These are phyloP conservation scores for Sminthurinus signatus DNA, from an alignment of 1,140 invertebrate species.

Conservation along the genomic window DNA sequence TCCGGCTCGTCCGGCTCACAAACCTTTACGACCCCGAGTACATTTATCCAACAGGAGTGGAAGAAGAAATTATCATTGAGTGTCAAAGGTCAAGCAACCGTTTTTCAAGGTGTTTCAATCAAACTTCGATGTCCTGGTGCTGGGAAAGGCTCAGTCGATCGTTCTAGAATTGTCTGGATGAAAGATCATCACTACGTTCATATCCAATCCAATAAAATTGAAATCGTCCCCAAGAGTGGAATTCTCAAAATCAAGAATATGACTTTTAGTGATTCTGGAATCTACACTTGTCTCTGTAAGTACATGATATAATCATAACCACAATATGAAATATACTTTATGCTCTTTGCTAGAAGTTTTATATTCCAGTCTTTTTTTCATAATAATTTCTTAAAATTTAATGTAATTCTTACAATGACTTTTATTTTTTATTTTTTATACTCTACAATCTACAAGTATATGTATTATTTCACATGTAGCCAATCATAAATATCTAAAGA, in stretches of 20 bases:
- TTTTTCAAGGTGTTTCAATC: constrained; percentile 76
- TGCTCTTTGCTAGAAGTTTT: too few relatives aligned
- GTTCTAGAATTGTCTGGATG: constrained; percentile 64
- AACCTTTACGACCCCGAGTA: constrained; percentile 41
- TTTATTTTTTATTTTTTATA: too few relatives aligned
- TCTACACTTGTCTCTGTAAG: constrained; percentile 71
- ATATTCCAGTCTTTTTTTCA: too few relatives aligned
- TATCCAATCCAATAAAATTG: constrained; percentile 64
- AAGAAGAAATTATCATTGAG: constrained; percentile 68
- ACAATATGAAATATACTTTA: too few relatives aligned
- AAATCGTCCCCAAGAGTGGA: constrained; percentile 78
- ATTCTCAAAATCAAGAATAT: constrained; percentile 72
- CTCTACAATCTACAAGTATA: too few relatives aligned
- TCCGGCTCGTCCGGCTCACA: not conserved
- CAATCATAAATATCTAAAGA: too few relatives aligned
- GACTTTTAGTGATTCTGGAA: constrained; percentile 64
- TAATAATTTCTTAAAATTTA: too few relatives aligned
- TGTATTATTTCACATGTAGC: too few relatives aligned
- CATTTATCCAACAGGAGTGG: constrained; percentile 69
- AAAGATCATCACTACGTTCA: constrained; percentile 62
- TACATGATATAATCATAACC: too few relatives aligned
- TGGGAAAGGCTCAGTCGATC: constrained; percentile 20
- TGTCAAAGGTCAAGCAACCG: constrained; percentile 73
- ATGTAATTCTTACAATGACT: too few relatives aligned
- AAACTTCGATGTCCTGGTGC: constrained; percentile 67